Base-by-base conservation (phyloP, 2,113 vertebrate species). In the Barnardius zonarius region DNA sequence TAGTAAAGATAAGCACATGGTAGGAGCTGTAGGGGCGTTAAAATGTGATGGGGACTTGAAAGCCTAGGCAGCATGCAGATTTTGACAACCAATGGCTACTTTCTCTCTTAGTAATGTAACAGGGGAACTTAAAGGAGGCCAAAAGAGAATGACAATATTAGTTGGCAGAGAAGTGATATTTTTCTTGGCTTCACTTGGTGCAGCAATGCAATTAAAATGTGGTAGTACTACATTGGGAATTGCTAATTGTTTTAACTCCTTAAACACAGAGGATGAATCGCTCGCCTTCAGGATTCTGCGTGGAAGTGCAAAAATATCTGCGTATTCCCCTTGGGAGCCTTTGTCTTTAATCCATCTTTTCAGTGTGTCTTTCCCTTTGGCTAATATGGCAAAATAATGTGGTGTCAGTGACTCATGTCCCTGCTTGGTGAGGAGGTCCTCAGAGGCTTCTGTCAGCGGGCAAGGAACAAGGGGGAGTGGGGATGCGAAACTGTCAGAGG, bases 101-200 rank as follows among this genome's bases (percentile, higher is more conserved):
- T 90, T 61, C 75, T 90, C 22, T 75, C 46, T 48, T 78, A 48
- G 33, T 90, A 74, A 55, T n/a, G 17, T 55, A 86, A 57, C 23
- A 43, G 51, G 22, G 25, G 69, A 91, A 61, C 43, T 55, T 74
- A 77, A 59, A 75, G 55, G 59, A 91, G 28, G 72, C 43, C 78
- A 80, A 68, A 57, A 75, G 72, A 77, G 41, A 62, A 59, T 41
- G 46, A 68, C 79, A 74, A 22, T 92, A 57, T 86, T 89, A 89
- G 33, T 33, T 81, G 82, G 92, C 81, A 93, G 77, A 83, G 46
- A 88, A 81, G 61, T 55, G 8, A 4, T 59, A 4, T 90, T 95
- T 97, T 86, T 86, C 88, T 92, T 95, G 94, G 91, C 69, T 86
- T 51, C 80, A 78, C 15, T 24, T 86, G 22, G 11, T 78, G 61